Conservation (phyloP, 2,888 invertebrate species). For the Rotaria magnacalcarata region DNA sequence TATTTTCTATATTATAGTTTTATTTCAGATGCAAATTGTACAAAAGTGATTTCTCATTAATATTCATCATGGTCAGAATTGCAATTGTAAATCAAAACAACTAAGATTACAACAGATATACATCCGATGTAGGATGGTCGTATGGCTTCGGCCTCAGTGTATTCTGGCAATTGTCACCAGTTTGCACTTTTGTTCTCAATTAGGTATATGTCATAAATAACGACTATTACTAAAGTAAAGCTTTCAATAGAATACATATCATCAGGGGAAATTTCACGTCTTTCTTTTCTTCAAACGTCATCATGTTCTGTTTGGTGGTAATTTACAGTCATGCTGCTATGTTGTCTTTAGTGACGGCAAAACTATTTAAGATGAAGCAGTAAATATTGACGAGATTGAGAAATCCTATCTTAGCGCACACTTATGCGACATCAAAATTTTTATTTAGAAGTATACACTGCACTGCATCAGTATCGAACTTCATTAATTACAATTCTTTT, state of each 20-base stretch:
- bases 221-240: not conserved
- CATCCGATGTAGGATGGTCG: conserved; percentile 1
- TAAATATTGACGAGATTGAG: not conserved
- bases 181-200: not conserved
- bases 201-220: not conserved
- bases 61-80: not conserved
- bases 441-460: too few relatives aligned
- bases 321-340: not conserved
- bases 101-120: not conserved
- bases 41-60: not conserved
- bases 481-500: not conserved
- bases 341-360: not conserved
- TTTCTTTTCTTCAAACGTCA: not conserved
- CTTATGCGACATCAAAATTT: not conserved
- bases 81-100: not conserved
- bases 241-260: not conserved
- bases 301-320: not conserved
- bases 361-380: not conserved
- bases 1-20: not conserved
- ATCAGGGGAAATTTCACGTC: not conserved
- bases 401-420: not conserved
- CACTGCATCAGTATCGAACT: not conserved
- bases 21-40: conserved; percentile 3
- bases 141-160: conserved; percentile 15
- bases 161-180: conserved; percentile 9